phyloP scores from a whole-genome alignment of 1,140 invertebrate genomes.

The Pristionchus pacificus region DNA sequence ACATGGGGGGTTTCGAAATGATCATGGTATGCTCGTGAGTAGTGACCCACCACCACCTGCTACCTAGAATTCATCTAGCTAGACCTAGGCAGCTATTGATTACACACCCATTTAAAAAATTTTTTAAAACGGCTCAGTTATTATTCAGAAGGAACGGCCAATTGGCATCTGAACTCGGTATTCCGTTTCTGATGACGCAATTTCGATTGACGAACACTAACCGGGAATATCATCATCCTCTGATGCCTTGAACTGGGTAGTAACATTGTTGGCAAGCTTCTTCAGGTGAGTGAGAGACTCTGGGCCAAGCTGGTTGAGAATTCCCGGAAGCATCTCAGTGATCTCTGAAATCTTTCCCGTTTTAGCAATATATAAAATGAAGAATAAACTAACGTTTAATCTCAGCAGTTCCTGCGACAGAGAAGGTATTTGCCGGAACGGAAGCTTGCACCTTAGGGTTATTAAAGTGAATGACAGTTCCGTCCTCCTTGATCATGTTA shows the following conservation, averaged over 20 bases:
- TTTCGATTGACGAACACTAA: conserved; percentile 34
- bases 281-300: conserved; percentile 91
- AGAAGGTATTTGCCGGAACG: conserved; percentile 94
- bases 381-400: conserved; percentile 71
- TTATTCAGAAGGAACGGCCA: too few relatives aligned
- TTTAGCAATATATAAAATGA: background rate
- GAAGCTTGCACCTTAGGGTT: conserved; percentile 99
- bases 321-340: conserved; percentile 89
- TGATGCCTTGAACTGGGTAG: conserved; percentile 61
- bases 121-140: too few relatives aligned
- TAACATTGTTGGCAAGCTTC: conserved; percentile 76
- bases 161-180: too few relatives aligned
- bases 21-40: too few relatives aligned
- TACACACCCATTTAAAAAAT: background rate
- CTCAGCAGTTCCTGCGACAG: conserved; percentile 96
- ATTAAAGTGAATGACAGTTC: conserved; percentile 97
- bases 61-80: too few relatives aligned
- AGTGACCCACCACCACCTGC: too few relatives aligned
- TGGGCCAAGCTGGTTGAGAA: conserved; percentile 87
- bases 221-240: conserved; percentile 85
- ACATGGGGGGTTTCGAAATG: too few relatives aligned
- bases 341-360: conserved; percentile 68
- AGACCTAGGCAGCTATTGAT: too few relatives aligned
- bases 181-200: too few relatives aligned
- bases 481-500: conserved; percentile 99